These are phyloP conservation scores for Aporrectodea caliginosa DNA, from an alignment of 1,140 invertebrate species.

Conservation along the genomic window DNA sequence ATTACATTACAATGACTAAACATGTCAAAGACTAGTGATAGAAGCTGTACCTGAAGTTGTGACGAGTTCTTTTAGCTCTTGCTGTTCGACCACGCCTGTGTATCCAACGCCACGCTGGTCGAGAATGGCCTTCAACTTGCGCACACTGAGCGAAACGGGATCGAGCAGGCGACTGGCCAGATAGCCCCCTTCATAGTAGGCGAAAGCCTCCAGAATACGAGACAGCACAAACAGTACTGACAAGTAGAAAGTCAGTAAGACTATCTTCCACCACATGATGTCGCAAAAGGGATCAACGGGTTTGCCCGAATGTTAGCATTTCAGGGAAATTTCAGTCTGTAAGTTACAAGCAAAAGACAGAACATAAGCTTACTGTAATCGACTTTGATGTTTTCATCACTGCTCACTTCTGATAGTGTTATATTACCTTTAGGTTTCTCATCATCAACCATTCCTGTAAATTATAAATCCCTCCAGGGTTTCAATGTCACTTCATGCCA, in stretches of 20 bases:
- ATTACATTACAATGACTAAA: too few relatives aligned
- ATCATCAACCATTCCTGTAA: too few relatives aligned
- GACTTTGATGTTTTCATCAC: too few relatives aligned
- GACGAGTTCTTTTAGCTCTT: constrained; percentile 57
- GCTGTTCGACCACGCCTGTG: constrained; percentile 58
- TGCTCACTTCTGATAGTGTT: too few relatives aligned
- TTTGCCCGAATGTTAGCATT: too few relatives aligned
- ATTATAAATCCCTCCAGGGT: too few relatives aligned
- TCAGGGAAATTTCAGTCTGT: too few relatives aligned
- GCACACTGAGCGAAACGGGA: constrained; percentile 58
- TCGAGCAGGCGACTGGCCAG: constrained; percentile 52
- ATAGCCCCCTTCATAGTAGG: constrained; percentile 51
- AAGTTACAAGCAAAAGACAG: too few relatives aligned
- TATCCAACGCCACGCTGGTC: constrained; percentile 59
- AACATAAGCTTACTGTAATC: too few relatives aligned
- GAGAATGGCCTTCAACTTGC: constrained; percentile 58
- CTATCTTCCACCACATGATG: constrained; percentile 53
- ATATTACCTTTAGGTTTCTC: too few relatives aligned
- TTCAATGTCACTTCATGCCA: too few relatives aligned
- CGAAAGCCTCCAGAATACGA: constrained; percentile 52
- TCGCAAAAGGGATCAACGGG: too few relatives aligned
- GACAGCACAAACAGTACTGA: constrained; percentile 52
- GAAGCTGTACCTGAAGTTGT: constrained; percentile 55
- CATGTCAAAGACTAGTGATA: background rate
- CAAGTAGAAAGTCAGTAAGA: constrained; percentile 52